phyloP scores from a whole-genome alignment of 2,888 invertebrate genomes.

The Fragum whitleyi region DNA sequence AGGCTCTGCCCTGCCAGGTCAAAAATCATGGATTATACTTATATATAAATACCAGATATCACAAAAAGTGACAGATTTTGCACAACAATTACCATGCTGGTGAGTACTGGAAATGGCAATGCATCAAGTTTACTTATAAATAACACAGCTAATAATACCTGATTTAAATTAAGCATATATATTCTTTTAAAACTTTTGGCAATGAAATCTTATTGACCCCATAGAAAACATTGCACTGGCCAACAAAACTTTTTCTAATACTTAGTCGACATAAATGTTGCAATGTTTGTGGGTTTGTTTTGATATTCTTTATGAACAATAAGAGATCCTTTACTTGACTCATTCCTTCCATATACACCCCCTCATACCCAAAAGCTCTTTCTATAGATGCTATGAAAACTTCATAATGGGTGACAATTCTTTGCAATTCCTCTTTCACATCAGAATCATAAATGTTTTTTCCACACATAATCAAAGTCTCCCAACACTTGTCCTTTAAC shows the following conservation, averaged over 20 bases:
- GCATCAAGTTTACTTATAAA: no score
- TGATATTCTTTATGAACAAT: conserved; percentile 37
- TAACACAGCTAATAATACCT: no score
- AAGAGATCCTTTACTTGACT: conserved; percentile 8
- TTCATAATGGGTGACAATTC: background rate
- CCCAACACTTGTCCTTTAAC: conserved; percentile 17
- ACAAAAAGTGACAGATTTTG: no score
- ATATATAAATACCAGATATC: no score
- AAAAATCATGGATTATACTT: no score
- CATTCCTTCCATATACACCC: background rate
- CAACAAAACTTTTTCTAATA: conserved; percentile 60
- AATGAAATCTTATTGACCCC: conserved; percentile 56
- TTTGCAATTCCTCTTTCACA: background rate
- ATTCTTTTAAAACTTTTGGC: conserved; percentile 61
- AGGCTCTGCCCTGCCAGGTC: no score
- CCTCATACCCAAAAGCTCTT: no score
- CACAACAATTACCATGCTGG: no score
- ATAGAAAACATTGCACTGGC: conserved; percentile 68
- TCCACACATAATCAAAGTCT: conserved; percentile 23
- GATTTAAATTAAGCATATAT: conserved; percentile 41
- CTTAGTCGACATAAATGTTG: conserved; percentile 60
- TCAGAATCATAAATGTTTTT: background rate
- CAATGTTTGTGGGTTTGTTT: conserved; percentile 36
- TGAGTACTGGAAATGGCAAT: no score
- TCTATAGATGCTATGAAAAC: no score